Evolutionary conservation across 2,888 invertebrate genomes (phyloP), one percentile per base, ranked within the genome.

Genomic region (Chrysotoxum bicinctum): DNA sequence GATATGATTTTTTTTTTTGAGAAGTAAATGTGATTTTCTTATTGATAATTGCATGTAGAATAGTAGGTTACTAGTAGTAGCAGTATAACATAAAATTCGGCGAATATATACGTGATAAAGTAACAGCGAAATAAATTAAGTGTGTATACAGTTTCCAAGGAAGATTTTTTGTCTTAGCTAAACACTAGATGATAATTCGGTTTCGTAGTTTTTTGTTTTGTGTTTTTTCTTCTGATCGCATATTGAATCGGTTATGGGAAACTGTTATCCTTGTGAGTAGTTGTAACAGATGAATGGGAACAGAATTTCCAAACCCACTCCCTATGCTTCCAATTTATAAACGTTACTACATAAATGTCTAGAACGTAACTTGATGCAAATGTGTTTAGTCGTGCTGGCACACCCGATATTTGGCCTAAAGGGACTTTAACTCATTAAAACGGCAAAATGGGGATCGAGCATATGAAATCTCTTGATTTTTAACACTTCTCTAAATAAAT

Each of bases 1-100:
- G 85, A 85, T 85, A 85, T 81, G 85, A 50, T 50, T 66, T 48
- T 48, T 21, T 45, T 45, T 45, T 48, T 62, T 62, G 37, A 58
- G 64, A 50, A 85, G 80, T 76, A 85, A 85, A 85, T 85, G 85
- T 85, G 85, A 85, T 76, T 78, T 64, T 68, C 40, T 60, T 60
- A 40, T 60, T 64, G 64, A 64, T 69, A 69, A 75, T 85, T 85
- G 81, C 85, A 85, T 85, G 85, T 85, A 85, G 85, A 85, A 85
- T 85, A 85, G 85, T 85, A 85, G 85, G 81, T 81, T 50, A 73
- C 85, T 85, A 85, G 85, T 85, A 85, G 85, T 85, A 85, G 85
- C 85, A 72, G 81, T 85, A 85, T 84, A 85, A 85, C 85, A 73
- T 81, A 85, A 85, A 85, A 85, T 79, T 85, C 85, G 81, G 80